These are phyloP conservation scores for Diadegma fenestrale DNA, from an alignment of 2,888 invertebrate species.

Conservation along the genomic window DNA sequence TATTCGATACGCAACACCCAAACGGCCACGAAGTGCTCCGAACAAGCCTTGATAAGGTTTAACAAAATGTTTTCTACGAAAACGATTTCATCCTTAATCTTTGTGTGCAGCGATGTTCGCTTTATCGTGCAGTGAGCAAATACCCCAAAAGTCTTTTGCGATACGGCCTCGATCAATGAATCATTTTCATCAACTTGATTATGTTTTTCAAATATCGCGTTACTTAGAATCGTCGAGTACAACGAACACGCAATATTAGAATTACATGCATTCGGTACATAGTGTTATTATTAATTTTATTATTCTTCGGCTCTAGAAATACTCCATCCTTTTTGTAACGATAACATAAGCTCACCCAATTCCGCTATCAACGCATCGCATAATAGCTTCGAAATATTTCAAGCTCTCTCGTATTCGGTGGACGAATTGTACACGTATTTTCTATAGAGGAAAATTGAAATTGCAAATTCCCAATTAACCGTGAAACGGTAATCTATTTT, in stretches of 20 bases:
- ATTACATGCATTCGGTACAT: slow-evolving; percentile 9
- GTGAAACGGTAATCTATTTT: no score
- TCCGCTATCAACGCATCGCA: slow-evolving; percentile 13
- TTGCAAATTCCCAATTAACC: no score
- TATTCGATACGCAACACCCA: slow-evolving; percentile 86
- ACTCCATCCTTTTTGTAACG: slow-evolving; percentile 31
- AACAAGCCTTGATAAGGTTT: slow-evolving; percentile 86
- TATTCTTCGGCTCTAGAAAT: slow-evolving; percentile 23
- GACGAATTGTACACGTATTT: background rate
- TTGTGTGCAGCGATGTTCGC: slow-evolving; percentile 12
- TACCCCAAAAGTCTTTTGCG: background rate
- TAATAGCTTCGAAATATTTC: slow-evolving; percentile 26
- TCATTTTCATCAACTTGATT: slow-evolving; percentile 73
- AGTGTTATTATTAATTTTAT: slow-evolving; percentile 2
- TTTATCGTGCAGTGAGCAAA: background rate
- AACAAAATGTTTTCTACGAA: background rate
- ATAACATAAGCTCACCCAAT: slow-evolving; percentile 18
- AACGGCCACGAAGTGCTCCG: slow-evolving; percentile 86
- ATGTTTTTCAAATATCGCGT: slow-evolving; percentile 75
- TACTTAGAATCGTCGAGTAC: slow-evolving; percentile 66
- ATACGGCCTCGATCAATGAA: slow-evolving; percentile 73
- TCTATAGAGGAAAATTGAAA: background rate
- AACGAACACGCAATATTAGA: slow-evolving; percentile 33
- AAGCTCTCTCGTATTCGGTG: background rate
- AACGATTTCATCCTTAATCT: background rate